These are phyloP conservation scores for Autographa pulchrina DNA, from an alignment of 2,888 invertebrate genomes.

Conservation along the genomic window DNA sequence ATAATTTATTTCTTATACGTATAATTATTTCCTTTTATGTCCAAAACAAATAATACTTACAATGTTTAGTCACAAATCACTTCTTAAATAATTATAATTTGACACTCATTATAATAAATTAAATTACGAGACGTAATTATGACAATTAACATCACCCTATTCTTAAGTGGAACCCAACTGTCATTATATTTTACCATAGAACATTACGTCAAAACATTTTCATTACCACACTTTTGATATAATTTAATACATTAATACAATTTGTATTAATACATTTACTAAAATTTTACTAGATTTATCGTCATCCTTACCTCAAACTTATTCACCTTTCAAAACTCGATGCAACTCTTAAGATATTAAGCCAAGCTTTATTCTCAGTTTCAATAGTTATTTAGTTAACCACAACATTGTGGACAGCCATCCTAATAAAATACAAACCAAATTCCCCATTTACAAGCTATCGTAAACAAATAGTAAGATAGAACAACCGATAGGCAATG, in stretches of 20 bases:
- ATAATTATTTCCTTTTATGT: not conserved
- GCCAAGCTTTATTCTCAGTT: not conserved
- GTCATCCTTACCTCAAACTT: too few relatives aligned
- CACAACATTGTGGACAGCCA: not conserved
- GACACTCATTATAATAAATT: not conserved
- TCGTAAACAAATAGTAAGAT: conserved; percentile 42
- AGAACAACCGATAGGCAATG: conserved; percentile 20
- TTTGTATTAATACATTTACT: too few relatives aligned
- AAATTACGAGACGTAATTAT: not conserved
- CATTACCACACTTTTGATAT: too few relatives aligned
- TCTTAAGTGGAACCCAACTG: conserved; percentile 36
- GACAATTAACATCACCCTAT: conserved; percentile 11
- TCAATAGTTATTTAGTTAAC: not conserved
- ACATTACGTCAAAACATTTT: conserved; percentile 23
- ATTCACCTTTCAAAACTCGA: too few relatives aligned
- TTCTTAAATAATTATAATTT: not conserved
- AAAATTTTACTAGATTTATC: too few relatives aligned
- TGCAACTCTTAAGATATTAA: not conserved
- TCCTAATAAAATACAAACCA: conserved; percentile 27
- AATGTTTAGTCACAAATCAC: not conserved
- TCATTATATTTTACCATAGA: conserved; percentile 14
- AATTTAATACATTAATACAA: too few relatives aligned
- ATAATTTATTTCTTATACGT: not conserved
- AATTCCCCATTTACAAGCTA: conserved; percentile 35
- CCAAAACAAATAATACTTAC: not conserved